Conservation (phyloP, 2,888 invertebrate species). For the Resseliella maxima region DNA sequence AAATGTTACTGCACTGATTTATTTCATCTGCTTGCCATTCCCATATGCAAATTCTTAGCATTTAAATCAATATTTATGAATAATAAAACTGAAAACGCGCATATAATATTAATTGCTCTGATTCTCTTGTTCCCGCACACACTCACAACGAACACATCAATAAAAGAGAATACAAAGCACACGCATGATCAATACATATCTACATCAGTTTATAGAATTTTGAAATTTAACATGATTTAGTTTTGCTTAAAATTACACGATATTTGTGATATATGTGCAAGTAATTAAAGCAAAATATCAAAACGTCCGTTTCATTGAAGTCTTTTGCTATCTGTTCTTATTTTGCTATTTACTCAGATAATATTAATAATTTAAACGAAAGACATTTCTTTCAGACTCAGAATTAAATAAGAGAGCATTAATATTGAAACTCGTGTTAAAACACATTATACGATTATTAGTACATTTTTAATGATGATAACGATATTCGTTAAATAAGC, state of each 20-base stretch:
- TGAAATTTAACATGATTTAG: background rate
- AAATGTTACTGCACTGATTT: conserved; percentile 55
- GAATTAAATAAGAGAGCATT: too few species aligned
- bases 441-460: too few species aligned
- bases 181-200: too few species aligned
- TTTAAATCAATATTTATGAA: conserved; percentile 54
- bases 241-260: conserved; percentile 9
- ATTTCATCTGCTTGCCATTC: conserved; percentile 51
- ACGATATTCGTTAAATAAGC: too few species aligned
- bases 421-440: too few species aligned
- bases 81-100: conserved; percentile 53
- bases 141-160: background rate
- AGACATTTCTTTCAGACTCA: too few species aligned
- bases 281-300: background rate
- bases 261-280: conserved; percentile 32
- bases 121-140: conserved; percentile 30
- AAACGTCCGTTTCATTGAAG: too few species aligned
- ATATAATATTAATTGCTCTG: conserved; percentile 55
- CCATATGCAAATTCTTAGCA: conserved; percentile 40
- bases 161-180: background rate
- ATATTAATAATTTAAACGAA: too few species aligned
- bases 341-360: too few species aligned
- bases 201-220: too few species aligned
- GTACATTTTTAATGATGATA: too few species aligned
- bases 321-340: too few species aligned